Conservation (phyloP, 2,888 invertebrate genomes). For the Diaprepes abbreviatus region DNA sequence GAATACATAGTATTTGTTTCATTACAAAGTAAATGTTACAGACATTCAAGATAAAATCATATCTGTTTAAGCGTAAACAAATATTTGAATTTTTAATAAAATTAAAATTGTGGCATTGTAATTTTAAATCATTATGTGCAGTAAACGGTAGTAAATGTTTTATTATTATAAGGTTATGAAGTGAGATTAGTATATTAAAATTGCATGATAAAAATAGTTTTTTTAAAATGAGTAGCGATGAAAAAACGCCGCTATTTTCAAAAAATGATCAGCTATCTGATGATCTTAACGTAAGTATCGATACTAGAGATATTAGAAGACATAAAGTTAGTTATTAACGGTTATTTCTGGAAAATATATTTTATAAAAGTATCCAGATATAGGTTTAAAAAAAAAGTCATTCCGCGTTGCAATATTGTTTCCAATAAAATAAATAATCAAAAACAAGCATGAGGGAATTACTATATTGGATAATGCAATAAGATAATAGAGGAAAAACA, state of each 20-base stretch:
- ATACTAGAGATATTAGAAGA: too few relatives aligned
- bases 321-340: too few relatives aligned
- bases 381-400: too few relatives aligned
- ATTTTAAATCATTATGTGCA: not conserved
- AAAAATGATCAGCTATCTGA: conserved; percentile 25
- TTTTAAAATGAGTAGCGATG: conserved; percentile 34
- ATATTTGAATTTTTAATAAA: conserved; percentile 34
- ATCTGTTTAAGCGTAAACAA: conserved; percentile 34
- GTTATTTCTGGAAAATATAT: too few relatives aligned
- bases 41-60: conserved; percentile 34
- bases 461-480: too few relatives aligned
- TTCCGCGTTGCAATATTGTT: too few relatives aligned
- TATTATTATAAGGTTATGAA: not conserved
- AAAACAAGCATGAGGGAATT: too few relatives aligned
- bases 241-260: conserved; percentile 35
- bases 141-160: not conserved
- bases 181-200: not conserved
- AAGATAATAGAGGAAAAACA: too few relatives aligned
- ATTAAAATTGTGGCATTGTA: conserved; percentile 4
- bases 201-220: not conserved
- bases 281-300: conserved; percentile 33
- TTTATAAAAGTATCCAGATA: too few relatives aligned
- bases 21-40: not conserved
- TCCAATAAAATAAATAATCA: too few relatives aligned
- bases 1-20: conserved; percentile 1